Conservation (phyloP, 2,797 vertebrate genomes). For the Enteromius radiatus region DNA sequence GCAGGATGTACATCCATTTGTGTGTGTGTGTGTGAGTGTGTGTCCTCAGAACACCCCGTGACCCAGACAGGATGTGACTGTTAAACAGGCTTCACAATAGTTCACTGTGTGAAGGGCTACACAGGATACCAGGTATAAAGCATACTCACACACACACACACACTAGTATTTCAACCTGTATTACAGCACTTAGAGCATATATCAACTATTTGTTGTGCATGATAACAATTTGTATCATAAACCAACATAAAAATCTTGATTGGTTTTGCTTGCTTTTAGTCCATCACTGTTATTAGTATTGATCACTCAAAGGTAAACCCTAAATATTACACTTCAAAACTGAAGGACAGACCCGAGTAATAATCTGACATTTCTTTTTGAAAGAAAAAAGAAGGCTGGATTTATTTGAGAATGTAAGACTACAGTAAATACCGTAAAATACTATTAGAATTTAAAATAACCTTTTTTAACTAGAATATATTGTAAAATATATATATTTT, state of each 20-base stretch:
- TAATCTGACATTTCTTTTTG: too few species aligned
- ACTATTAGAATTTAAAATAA: too few species aligned
- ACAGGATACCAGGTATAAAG: conserved; percentile 45
- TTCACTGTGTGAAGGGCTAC: conserved; percentile 47
- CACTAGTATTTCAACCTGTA: not conserved
- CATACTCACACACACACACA: conserved; percentile 34
- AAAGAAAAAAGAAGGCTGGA: too few species aligned
- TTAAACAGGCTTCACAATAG: conserved; percentile 57
- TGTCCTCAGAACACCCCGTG: conserved; percentile 56
- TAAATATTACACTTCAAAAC: not conserved
- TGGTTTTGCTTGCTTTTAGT: too few species aligned
- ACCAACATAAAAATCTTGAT: not conserved
- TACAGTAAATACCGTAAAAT: too few species aligned
- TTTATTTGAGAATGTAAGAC: too few species aligned
- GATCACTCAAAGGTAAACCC: not conserved
- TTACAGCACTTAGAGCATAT: not conserved
- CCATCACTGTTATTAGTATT: not conserved
- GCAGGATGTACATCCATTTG: conserved; percentile 32
- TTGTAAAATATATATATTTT: too few species aligned
- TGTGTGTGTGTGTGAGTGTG: conserved; percentile 19
- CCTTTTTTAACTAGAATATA: too few species aligned
- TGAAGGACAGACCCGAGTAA: not conserved
- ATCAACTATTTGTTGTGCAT: not conserved
- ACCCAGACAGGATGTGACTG: conserved; percentile 58
- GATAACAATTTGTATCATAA: not conserved